Evolutionary conservation across 2,797 vertebrate genomes (phyloP), one percentile per base, ranked within the genome.

Genomic region (Merluccius polli): DNA sequence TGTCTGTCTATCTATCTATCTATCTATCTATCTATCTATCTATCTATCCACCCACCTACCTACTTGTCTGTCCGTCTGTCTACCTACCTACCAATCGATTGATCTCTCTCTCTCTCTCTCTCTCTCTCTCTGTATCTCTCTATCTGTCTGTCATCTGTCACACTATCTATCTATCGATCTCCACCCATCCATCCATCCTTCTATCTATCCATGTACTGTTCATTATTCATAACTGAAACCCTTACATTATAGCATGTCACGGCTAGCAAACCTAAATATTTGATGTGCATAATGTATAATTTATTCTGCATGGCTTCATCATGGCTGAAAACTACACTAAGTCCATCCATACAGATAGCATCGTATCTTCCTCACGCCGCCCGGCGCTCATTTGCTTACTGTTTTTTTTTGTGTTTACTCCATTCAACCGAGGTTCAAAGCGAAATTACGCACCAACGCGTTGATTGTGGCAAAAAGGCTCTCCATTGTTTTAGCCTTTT

Each of bases 231-330:
- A 72, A 81, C 73, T 83, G 52, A 31, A 71, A 78, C 85, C 71
- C 72, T 74, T 59, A 71, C 13, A 74, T 82, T 77, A 88, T 82
- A 81, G 82, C 32, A 33, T 77, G 72, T 82, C 72, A 32, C 63
- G 68, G 81, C 75, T 27, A 65, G 59, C n/a, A 27, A 65, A 27
- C 59, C 59, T 65, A 65, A 65, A 65, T 65, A 65, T 65, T 65
- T 65, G 10, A 65, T 65, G 59, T 65, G 24, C 59, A 65, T 13
- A n/a, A 65, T 65, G 24, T 24, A 65, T 65, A 65, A 65, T 65
- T 65, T 65, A 65, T 9, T 10, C 59, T 65, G n/a, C n/a, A 65
- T 65, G 59, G 59, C 21, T 59, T 59, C 21, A 59, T 59, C 52
- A 59, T 10, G 21, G 52, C 52, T 24, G 18, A 59, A 21, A 24